These are phyloP conservation scores for Meteorus colon DNA, from an alignment of 2,888 invertebrate genomes.

Conservation along the genomic window DNA sequence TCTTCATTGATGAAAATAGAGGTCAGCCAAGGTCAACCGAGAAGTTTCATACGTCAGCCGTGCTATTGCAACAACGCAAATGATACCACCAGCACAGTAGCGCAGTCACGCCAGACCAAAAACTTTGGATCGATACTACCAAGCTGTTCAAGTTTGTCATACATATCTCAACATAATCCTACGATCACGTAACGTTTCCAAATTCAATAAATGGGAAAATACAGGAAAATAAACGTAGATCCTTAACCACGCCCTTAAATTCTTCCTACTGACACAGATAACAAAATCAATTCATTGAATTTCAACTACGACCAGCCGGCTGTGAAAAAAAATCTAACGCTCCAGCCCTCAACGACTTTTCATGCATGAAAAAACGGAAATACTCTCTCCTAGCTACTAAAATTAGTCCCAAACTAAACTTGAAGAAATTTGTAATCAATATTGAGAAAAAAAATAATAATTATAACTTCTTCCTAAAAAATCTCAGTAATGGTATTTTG, in stretches of 20 bases:
- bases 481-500: too few species aligned
- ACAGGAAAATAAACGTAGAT: neutral
- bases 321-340: too few species aligned
- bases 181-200: neutral
- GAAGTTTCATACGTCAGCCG: constrained; percentile 21
- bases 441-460: too few species aligned
- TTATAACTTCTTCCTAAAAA: too few species aligned
- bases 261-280: neutral
- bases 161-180: neutral
- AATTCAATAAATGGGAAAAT: neutral
- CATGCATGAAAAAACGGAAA: too few species aligned
- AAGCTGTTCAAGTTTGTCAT: constrained; percentile 29
- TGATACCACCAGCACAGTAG: constrained; percentile 1
- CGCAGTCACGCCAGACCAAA: constrained; percentile 20
- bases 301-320: too few species aligned
- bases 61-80: constrained; percentile 12
- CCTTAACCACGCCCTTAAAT: constrained; percentile 22
- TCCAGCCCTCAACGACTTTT: too few species aligned
- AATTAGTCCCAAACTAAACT: too few species aligned
- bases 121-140: constrained; percentile 35
- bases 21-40: constrained; percentile 44
- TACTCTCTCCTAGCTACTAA: too few species aligned
- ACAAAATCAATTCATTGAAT: neutral
- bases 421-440: too few species aligned
- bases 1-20: constrained; percentile 26